Evolutionary conservation across 2,113 vertebrate species (phyloP), one percentile per base, ranked within the genome.

Genomic region (Callionymus lyra): DNA sequence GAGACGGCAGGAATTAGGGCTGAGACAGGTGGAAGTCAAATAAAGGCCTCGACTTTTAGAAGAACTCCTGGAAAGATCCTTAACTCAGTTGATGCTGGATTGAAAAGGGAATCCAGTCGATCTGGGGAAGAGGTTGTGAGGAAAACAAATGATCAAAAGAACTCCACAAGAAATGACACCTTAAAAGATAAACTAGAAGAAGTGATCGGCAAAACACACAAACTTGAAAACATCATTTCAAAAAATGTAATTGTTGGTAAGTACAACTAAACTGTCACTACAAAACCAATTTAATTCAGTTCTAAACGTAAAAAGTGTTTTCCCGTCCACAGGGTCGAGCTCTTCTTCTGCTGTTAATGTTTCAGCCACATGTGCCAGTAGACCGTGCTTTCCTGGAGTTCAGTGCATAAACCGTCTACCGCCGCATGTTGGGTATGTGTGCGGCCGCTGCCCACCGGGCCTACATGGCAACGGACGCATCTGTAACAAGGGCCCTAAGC

Each of bases 371-470:
- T 90, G 88, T 54, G 68, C 80, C 54, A 80, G 57, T 27, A 58
- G 84, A 38, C 86, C 86, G 0, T 90, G 88, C 19, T 91, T 89
- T 50, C 87, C 85, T 0, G 85, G 88, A 6, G 84, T 68, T 6
- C 47, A 76, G 0, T 91, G 88, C 36, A 72, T 87, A 16, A 79
- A 89, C 56, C 52, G 73, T 32, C 75, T 56, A 1, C 68, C 80
- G 0, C 88, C 89, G 1, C 74, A 84, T 1, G 4, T 71, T 0
- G 85, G 86, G 0, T 84, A 84, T 2, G 48, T 87, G 34, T 90
- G 89, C 0, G 80, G 85, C 10, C 79, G 68, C 4, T 90, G 87
- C 38, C 87, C 89, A 1, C 68, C 60, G 0, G 85, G 85, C 2
- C 83, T 81, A 12, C 49, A 79, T 4, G 85, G 85, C 44, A 86